These are phyloP conservation scores for Dorcus parallelipipedus DNA, from an alignment of 2,888 invertebrate species.

Conservation along the genomic window DNA sequence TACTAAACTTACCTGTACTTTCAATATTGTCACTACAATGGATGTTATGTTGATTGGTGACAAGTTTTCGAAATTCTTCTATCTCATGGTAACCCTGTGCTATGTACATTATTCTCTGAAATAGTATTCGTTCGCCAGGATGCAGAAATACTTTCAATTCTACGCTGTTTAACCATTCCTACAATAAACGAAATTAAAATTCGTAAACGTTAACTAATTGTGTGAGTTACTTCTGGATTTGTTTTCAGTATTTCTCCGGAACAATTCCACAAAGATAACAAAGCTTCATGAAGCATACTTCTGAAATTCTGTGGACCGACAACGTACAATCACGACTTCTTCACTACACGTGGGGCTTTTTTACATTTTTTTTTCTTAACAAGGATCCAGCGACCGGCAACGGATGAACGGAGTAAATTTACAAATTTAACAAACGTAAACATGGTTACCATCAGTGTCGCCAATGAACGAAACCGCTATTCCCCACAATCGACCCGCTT, in stretches of 20 bases:
- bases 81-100: conserved; percentile 63
- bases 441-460: too few relatives aligned
- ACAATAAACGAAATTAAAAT: conserved; percentile 18
- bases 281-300: conserved; percentile 65
- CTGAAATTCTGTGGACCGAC: too few relatives aligned
- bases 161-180: conserved; percentile 38
- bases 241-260: conserved; percentile 34
- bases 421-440: too few relatives aligned
- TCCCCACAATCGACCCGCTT: too few relatives aligned
- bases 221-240: neutral
- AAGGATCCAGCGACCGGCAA: too few relatives aligned
- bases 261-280: conserved; percentile 64
- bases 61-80: conserved; percentile 57
- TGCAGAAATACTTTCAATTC: conserved; percentile 56
- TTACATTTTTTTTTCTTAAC: too few relatives aligned
- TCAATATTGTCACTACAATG: conserved; percentile 16
- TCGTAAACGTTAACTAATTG: neutral
- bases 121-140: conserved; percentile 60
- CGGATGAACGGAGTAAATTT: too few relatives aligned
- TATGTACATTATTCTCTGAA: conserved; percentile 59
- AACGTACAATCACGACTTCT: too few relatives aligned
- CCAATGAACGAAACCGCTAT: too few relatives aligned
- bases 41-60: conserved; percentile 18
- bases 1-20: neutral
- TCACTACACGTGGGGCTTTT: too few relatives aligned